Base-by-base conservation (phyloP, 2,888 invertebrate species). In the Dicroscelio sp. region DNA sequence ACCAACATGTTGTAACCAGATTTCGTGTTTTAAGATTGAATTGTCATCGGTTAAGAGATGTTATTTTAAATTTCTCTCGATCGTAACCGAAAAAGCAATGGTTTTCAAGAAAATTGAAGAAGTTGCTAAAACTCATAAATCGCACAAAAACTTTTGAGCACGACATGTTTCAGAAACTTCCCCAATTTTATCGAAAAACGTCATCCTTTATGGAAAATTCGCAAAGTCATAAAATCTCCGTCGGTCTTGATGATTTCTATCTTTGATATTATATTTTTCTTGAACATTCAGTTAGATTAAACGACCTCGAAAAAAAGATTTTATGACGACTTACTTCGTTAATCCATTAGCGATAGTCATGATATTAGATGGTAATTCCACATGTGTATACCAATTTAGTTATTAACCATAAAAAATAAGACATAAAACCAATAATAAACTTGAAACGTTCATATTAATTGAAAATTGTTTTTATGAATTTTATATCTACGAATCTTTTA, bases 71-170 rank as follows among this genome's bases (percentile, higher is more conserved):
- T 86, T 86, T 71, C 12, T 73, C 55, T 55, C 48, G 6, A 71
- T 71, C 48, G 48, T 58, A n/a, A n/a, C 65, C 63, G 31, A 86
- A 86, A 86, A 79, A 86, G 71, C 52, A 86, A 63, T 71, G 78
- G 83, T 69, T 88, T 88, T 83, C 69, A 52, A 55, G 78, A 78
- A 83, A 83, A 88, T 88, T 83, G 78, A 71, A 60, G 55, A 83
- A 88, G 78, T 88, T 88, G 23, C 55, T 30, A 73, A 88, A 84
- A 78, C 76, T 88, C 82, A 48, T 88, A 83, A 88, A 88, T 88
- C 83, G 83, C 71, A 58, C 69, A 67, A 63, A 69, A 76, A 88
- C 69, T 83, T 88, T 88, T 58, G 78, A 83, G 65, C 25, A 55
- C 69, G 60, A 76, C 69, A 65, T 27, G 88, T 83, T 78, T 82